A percentile compares a stretch with the other conserved stretches of the same genome.
Conservation (phyloP, 2,888 invertebrate species). For the Sepiola atlantica region DNA sequence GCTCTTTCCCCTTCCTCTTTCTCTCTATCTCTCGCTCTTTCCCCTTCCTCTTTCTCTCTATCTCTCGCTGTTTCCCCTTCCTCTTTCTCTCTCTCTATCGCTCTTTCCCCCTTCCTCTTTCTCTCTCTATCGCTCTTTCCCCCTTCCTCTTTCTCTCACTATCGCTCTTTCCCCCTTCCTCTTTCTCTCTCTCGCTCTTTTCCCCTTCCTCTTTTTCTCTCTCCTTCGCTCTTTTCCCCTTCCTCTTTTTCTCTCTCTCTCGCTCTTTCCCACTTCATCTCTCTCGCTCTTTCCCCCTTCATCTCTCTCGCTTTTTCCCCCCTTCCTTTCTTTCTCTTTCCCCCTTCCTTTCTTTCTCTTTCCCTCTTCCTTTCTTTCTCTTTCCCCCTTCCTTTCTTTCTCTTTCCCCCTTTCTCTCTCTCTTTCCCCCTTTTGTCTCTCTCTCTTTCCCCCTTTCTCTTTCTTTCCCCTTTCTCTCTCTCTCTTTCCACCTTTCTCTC, state of each 20-base stretch:
- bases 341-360: not conserved
- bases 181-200: no score
- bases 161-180: no score
- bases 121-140: no score
- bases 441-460: no score
- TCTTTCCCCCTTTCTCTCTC: no score
- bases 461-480: no score
- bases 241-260: no score
- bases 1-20: not conserved
- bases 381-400: not conserved
- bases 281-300: not conserved
- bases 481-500: not conserved
- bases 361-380: no score
- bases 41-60: not conserved
- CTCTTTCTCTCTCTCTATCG: not conserved
- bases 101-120: not conserved
- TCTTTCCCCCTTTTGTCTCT: no score
- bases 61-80: fast-evolving
- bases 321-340: not conserved
- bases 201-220: not conserved
- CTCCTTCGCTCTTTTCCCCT: not conserved
- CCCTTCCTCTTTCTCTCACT: no score
- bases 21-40: no score
- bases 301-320: no score
- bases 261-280: not conserved